Base-by-base conservation (phyloP, 2,888 invertebrate genomes). In the Ectropis crepuscularia region DNA sequence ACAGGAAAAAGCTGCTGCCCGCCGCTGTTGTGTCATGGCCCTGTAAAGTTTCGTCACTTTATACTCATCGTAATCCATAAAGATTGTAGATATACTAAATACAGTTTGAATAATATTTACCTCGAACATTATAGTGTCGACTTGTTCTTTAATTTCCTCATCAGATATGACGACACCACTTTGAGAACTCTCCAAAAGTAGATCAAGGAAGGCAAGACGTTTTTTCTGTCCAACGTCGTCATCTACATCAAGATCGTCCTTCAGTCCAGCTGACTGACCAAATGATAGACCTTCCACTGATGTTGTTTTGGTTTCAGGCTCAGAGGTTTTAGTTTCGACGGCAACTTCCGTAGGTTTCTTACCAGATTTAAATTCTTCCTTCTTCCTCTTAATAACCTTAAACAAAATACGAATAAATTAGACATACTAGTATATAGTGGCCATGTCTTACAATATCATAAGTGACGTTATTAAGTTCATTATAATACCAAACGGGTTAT, bases 91-190 rank as follows among this genome's bases (percentile, higher is more conserved):
- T 65, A 65, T 39, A 8, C 59, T 11, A 10, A 12, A 43, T 9
- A 5, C 6, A 11, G 59, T 57, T 43, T 43, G 8, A 49, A 53
- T 53, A 45, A 67, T 70, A 65, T 74, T 80, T 84, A 95, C 97
- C 94, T 98, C 96, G 82, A 97, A 96, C 97, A 97, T 97, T 74
- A 97, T 97, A 0, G 96, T 97, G 80, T 96, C 95, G 0, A 97
- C 96, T 94, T 97, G 96, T 81, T 97, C 96, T 75, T 96, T 95
- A 72, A 97, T 96, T 88, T 97, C 97, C 68, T 95, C 94, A 67
- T 97, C 96, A 37, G 95, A 94, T 60, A 97, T 94, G 47, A 94
- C 94, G 60, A 94, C 95, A 7, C 96, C 95, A 64, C 95, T 96
- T 69, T 95, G 95, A 63, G 96, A 94, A 74, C 96, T 95, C 82